Evolutionary conservation across 2,113 vertebrate species (phyloP).

Genomic region (Poecilia latipinna): DNA sequence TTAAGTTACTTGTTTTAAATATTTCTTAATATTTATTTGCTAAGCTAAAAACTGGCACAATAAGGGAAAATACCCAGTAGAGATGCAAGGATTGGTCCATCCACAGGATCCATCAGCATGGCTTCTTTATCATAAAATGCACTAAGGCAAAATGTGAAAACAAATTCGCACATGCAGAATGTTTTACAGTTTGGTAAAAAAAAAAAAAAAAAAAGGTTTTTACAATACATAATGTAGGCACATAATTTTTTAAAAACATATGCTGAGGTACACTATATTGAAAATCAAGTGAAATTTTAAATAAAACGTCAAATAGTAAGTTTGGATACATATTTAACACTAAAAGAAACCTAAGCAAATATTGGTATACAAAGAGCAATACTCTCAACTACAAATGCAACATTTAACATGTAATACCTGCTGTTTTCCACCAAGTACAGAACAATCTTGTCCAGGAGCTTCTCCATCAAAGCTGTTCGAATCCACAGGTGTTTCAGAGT

Average conservation of each 20-base stretch:
- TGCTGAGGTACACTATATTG: background rate
- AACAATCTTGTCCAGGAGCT: slow-evolving; percentile 96
- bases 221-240: background rate
- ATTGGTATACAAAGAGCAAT: background rate
- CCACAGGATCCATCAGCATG: slow-evolving; percentile 93
- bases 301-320: background rate
- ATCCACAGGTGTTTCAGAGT: slow-evolving; percentile 95
- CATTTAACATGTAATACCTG: slow-evolving; percentile 79
- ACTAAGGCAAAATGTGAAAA: slow-evolving; percentile 71
- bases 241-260: background rate
- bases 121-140: slow-evolving; percentile 97
- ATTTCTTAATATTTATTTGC: background rate
- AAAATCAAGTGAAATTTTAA: background rate
- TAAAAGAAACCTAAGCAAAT: background rate
- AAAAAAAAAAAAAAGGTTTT: no score
- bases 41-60: background rate
- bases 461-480: slow-evolving; percentile 94
- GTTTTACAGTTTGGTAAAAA: background rate
- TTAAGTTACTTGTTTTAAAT: background rate
- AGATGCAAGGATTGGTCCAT: slow-evolving; percentile 95
- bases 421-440: slow-evolving; percentile 94
- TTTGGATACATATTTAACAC: background rate
- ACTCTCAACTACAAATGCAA: background rate
- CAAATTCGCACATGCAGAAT: background rate
- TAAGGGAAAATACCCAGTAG: slow-evolving; percentile 84